Evolutionary conservation across 1,140 invertebrate genomes (phyloP).

Genomic region (Aphis gossypii): DNA sequence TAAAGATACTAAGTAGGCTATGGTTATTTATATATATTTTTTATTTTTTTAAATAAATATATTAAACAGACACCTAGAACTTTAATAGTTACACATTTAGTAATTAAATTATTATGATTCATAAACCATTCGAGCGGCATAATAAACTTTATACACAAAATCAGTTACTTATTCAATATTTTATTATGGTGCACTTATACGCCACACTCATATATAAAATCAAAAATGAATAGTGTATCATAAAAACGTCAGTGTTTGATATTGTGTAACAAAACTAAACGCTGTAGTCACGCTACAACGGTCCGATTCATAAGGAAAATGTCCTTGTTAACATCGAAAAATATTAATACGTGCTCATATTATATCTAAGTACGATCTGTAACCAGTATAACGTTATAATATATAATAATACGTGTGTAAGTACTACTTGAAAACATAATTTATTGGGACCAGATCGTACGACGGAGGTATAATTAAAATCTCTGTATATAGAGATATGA

Average conservation of each 20-base stretch:
- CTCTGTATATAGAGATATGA: neutral
- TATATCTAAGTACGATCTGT: too few species aligned
- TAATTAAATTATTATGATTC: conserved; percentile 35
- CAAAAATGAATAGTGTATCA: neutral
- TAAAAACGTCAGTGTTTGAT: neutral
- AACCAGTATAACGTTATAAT: neutral
- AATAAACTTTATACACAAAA: neutral
- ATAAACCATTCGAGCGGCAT: conserved; percentile 5
- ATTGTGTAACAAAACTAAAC: neutral
- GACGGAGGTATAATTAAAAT: neutral
- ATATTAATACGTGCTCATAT: neutral
- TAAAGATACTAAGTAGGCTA: neutral
- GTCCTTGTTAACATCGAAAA: neutral
- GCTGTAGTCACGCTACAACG: too few species aligned
- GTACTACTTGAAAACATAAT: neutral
- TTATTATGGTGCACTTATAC: neutral
- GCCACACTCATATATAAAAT: neutral
- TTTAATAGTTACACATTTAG: neutral
- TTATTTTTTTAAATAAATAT: neutral
- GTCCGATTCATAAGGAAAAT: neutral
- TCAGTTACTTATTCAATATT: neutral
- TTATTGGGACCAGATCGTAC: neutral
- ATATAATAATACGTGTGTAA: neutral
- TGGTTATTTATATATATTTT: neutral
- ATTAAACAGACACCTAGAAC: neutral